Base-by-base conservation (phyloP, 2,113 vertebrate genomes). In the Oryzias woworae region DNA sequence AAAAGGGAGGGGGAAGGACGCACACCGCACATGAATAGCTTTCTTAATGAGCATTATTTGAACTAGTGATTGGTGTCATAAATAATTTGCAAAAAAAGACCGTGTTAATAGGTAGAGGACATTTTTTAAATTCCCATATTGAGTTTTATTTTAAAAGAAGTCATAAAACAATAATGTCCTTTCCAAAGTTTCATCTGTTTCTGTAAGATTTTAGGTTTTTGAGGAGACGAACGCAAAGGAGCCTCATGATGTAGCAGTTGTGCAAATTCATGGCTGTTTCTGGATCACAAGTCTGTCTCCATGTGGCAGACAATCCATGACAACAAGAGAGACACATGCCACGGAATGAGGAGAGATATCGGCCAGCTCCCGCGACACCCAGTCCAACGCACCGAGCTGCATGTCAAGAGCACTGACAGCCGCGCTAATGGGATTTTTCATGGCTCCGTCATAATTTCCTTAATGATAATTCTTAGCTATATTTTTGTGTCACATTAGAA, bases 21-120 rank as follows among this genome's bases (percentile, higher is more conserved):
- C 82, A 84, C 79, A 82, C 82, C 58, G 84, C 87, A 89, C 83
- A 87, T 85, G 86, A 88, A 86, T 80, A 86, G 87, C 82, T 90
- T 90, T 87, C 85, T 85, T 91, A 91, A 91, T 90, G 89, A 91
- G 86, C 85, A 86, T 88, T 89, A 90, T 89, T 86, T 87, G 86
- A 90, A 87, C 88, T 82, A 85, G 81, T 76, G 79, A 89, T 85
- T 87, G 84, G 84, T 86, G 84, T 88, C 90, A 89, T 88, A 87
- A 90, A 90, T 88, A 84, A 90, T 92, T 90, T 85, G 79, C 75
- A 85, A 79, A 68, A 55, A 67, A 83, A 74, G 77, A 82, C 79
- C 66, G 55, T 84, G 77, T 81, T 90, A 88, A 87, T 88, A 72
- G 62, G 52, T 85, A 80, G 82, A 66, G 24, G 77, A 84, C 87